Conservation (phyloP, 2,113 vertebrate species). For the Nerophis lumbriciformis region DNA sequence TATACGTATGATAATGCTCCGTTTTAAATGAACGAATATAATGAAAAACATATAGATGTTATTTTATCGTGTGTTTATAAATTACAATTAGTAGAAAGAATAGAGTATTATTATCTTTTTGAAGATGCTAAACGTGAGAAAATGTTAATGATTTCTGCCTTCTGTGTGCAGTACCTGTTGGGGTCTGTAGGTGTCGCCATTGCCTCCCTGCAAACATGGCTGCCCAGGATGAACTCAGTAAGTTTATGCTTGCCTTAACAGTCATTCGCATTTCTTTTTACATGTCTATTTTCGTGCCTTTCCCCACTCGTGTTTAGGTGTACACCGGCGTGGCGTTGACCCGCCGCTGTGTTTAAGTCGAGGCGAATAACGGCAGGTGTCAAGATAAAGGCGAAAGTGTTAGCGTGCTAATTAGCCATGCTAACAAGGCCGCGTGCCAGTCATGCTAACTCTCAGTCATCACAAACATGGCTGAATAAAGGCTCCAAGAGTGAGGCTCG, state of each 20-base stretch:
- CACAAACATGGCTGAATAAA: background rate
- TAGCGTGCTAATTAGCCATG: conserved; percentile 39
- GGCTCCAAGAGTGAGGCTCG: background rate
- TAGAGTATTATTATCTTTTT: too few relatives aligned
- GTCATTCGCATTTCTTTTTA: background rate
- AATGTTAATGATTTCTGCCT: background rate
- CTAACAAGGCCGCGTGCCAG: conserved; percentile 74
- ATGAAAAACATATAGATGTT: too few relatives aligned
- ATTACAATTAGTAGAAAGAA: too few relatives aligned
- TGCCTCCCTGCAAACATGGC: conserved; percentile 71
- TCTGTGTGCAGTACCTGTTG: conserved; percentile 29
- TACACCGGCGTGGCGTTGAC: background rate
- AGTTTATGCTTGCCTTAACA: conserved; percentile 64
- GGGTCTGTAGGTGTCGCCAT: conserved; percentile 34
- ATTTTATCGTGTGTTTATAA: too few relatives aligned
- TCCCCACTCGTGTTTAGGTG: accelerated
- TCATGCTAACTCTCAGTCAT: conserved; percentile 72
- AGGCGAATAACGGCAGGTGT: background rate
- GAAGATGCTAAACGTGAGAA: too few relatives aligned
- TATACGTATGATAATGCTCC: too few relatives aligned
- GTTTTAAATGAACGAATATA: too few relatives aligned
- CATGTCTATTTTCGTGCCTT: background rate
- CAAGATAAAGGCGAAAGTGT: conserved; percentile 12
- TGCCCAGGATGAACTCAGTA: conserved; percentile 81
- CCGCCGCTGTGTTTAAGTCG: background rate